These are phyloP conservation scores for Bibio marci DNA, from an alignment of 2,888 invertebrate genomes.

Conservation along the genomic window DNA sequence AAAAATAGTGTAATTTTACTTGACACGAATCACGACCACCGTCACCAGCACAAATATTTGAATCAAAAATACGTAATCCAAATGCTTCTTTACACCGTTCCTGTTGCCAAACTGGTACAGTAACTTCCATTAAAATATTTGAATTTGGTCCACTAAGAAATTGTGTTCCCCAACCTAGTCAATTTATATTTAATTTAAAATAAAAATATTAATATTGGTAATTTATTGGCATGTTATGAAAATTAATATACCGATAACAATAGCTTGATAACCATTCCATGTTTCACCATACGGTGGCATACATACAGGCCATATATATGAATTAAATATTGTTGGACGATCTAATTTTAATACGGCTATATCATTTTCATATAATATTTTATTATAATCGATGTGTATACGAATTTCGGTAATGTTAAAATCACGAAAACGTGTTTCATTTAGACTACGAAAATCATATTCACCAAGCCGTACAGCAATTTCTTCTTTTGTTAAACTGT, in stretches of 20 bases:
- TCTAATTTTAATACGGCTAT: conserved; percentile 56
- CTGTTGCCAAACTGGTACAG: conserved; percentile 61
- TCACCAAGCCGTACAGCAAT: conserved; percentile 61
- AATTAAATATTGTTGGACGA: conserved; percentile 48
- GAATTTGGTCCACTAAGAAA: conserved; percentile 41
- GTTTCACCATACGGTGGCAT: conserved; percentile 47
- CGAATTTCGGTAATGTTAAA: conserved; percentile 48
- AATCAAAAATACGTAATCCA: conserved; percentile 45
- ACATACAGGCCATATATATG: conserved; percentile 72
- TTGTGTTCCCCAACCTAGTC: conserved; percentile 64
- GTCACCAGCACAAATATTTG: conserved; percentile 60
- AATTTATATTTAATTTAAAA: no score
- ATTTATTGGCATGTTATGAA: no score
- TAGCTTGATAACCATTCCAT: conserved; percentile 42
- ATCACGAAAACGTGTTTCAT: conserved; percentile 54
- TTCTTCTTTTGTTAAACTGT: conserved; percentile 39
- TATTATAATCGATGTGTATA: conserved; percentile 49
- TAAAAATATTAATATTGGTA: conserved; percentile 19
- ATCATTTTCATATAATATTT: conserved; percentile 53
- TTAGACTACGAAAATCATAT: conserved; percentile 49
- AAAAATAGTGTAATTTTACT: conserved; percentile 29
- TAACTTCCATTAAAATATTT: conserved; percentile 54
- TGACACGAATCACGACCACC: conserved; percentile 73
- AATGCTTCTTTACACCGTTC: conserved; percentile 43
- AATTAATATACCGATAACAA: conserved; percentile 41